Base-by-base conservation (phyloP, 2,888 invertebrate species). In the Thalpophila matura region DNA sequence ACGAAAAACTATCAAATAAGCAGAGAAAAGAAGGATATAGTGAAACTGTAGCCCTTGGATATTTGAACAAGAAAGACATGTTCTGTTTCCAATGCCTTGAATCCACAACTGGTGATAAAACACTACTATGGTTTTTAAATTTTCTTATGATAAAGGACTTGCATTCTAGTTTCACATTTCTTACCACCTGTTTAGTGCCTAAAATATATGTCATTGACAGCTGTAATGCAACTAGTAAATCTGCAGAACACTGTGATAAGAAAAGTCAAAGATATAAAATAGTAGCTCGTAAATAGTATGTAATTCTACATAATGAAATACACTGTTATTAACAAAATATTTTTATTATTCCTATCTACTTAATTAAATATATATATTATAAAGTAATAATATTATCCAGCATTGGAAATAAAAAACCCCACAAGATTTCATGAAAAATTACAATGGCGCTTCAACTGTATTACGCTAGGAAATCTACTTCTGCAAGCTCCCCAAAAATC, bases 401-500 rank as follows among this genome's bases (percentile, higher is more conserved):
- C n/a, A n/a, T 24, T 24, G 24, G 24, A 24, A 24, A 24, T 4
- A n/a, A n/a, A n/a, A n/a, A n/a, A n/a, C n/a, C n/a, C n/a, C n/a
- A n/a, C n/a, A n/a, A n/a, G n/a, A n/a, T n/a, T n/a, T n/a, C n/a
- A n/a, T n/a, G n/a, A n/a, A n/a, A n/a, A n/a, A n/a, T n/a, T n/a
- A n/a, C n/a, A n/a, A n/a, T n/a, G n/a, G n/a, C n/a, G n/a, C n/a
- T n/a, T n/a, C n/a, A n/a, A n/a, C n/a, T n/a, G 1, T 16, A 33
- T 27, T 33, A 12, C 14, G 4, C 14, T 45, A 9, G 7, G 1
- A 2, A 35, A 26, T 31, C 26, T 5, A 59, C 12, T 58, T 70
- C 10, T 63, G 20, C n/a, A 77, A 45, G 50, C 70, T 79, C 14
- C 91, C 90, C 33, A 94, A 80, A 73, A 94, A 94, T 33, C 94